phyloP scores from a whole-genome alignment of 2,888 invertebrate genomes.

The Thecocarcelia acutangulata region DNA sequence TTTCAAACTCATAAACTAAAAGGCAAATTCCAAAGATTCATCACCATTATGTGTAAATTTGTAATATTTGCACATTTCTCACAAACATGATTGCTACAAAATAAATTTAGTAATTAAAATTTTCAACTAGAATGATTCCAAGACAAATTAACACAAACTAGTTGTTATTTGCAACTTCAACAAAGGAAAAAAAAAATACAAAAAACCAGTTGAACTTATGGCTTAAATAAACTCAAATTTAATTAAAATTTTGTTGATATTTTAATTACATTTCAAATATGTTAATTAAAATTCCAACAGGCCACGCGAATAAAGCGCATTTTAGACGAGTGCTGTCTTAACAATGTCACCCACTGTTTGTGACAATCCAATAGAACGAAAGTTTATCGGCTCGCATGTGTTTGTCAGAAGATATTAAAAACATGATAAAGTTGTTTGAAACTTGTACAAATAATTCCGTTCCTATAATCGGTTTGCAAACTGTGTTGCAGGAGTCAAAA shows the following conservation, averaged over 20 bases:
- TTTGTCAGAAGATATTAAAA: constrained; percentile 17
- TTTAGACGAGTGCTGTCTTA: constrained; percentile 38
- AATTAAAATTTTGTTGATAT: constrained; percentile 39
- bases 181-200: neutral
- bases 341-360: constrained; percentile 64
- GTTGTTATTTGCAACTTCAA: neutral
- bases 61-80: neutral
- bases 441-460: neutral
- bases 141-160: constrained; percentile 40
- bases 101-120: constrained; percentile 51
- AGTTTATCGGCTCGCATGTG: neutral
- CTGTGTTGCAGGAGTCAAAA: constrained; percentile 38
- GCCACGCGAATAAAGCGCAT: constrained; percentile 6
- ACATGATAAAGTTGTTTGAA: constrained; percentile 29
- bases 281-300: constrained; percentile 24
- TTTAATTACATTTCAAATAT: constrained; percentile 58
- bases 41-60: neutral
- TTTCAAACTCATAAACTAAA: neutral
- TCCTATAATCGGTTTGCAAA: constrained; percentile 20
- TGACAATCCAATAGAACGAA: neutral
- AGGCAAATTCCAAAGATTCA: neutral
- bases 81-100: neutral
- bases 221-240: constrained; percentile 22
- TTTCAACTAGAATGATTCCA: constrained; percentile 46
- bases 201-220: constrained; percentile 28